Evolutionary conservation across 2,888 invertebrate genomes (phyloP).

Genomic region (Acholoe squamosa): DNA sequence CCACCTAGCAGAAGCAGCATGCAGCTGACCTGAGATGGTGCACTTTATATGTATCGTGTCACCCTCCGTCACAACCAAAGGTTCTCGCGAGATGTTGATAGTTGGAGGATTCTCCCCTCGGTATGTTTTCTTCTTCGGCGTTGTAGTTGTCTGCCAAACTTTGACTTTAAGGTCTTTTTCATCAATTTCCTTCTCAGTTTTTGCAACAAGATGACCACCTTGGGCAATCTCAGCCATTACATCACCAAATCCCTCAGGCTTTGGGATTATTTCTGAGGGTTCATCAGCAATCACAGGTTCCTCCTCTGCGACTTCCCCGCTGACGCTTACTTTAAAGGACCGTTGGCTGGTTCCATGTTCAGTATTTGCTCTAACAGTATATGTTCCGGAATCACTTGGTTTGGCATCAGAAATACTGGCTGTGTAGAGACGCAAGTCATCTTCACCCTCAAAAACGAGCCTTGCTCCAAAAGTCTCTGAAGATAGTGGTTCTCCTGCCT

Average conservation of each 20-base stretch:
- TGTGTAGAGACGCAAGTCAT: not conserved
- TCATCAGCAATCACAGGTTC: no score
- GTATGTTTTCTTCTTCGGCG: not conserved
- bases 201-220: not conserved
- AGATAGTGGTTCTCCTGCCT: not conserved
- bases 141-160: not conserved
- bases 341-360: not conserved
- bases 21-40: conserved; percentile 39
- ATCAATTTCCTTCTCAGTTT: not conserved
- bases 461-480: not conserved
- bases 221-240: conserved; percentile 44
- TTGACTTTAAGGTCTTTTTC: conserved; percentile 17
- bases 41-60: conserved; percentile 37
- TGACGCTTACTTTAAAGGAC: not conserved
- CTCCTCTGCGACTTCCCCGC: no score
- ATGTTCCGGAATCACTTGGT: not conserved
- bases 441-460: conserved; percentile 9
- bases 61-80: conserved; percentile 24
- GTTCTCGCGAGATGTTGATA: conserved; percentile 43
- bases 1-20: conserved; percentile 18
- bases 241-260: not conserved
- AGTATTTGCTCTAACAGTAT: not conserved
- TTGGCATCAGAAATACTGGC: not conserved
- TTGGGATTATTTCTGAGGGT: not conserved
- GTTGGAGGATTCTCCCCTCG: not conserved